Conservation (phyloP, 2,797 vertebrate genomes). For the Xerus rutilus region DNA sequence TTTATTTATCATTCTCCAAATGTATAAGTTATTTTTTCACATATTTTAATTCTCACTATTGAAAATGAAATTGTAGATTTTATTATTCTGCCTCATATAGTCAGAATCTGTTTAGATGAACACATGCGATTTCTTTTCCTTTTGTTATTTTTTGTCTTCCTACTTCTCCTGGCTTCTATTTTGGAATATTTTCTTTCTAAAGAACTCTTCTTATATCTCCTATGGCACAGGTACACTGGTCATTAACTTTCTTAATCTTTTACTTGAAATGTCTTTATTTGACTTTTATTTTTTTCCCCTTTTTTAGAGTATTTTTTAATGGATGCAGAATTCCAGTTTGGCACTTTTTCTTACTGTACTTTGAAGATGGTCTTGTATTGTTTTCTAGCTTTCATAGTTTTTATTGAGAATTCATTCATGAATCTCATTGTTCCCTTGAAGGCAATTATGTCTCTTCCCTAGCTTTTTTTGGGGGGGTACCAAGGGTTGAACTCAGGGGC, state of each 20-base stretch:
- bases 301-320: background rate
- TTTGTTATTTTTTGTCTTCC: background rate
- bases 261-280: background rate
- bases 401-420: background rate
- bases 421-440: background rate
- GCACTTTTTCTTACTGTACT: background rate
- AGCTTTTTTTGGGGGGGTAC: background rate
- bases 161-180: background rate
- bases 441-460: background rate
- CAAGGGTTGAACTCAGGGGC: too few relatives aligned
- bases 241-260: background rate
- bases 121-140: background rate
- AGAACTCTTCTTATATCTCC: background rate
- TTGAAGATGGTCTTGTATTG: background rate
- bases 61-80: background rate
- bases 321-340: background rate
- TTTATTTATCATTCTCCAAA: background rate
- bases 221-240: background rate
- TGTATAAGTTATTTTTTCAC: background rate
- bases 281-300: too few relatives aligned
- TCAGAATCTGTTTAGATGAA: background rate
- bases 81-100: background rate
- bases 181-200: background rate
- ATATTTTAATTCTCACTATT: background rate
- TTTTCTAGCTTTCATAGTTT: background rate